These are phyloP conservation scores for Fissipunctia ypsillon DNA, from an alignment of 2,888 invertebrate genomes.

Conservation along the genomic window DNA sequence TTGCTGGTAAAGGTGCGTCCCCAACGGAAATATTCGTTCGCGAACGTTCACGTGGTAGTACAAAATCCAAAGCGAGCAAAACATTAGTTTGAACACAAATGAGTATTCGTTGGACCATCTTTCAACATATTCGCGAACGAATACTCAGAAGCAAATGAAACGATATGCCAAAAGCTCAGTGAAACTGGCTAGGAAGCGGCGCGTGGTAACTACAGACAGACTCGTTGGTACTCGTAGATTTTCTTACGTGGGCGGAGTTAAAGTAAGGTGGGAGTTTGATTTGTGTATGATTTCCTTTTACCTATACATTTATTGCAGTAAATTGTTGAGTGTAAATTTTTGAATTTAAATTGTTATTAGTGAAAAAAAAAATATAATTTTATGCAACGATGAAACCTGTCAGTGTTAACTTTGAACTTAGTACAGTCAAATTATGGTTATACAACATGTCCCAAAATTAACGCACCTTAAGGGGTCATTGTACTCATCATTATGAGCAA, in stretches of 20 bases:
- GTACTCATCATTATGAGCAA: too few relatives aligned
- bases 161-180: neutral
- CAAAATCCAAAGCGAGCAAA: neutral
- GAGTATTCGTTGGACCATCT: neutral
- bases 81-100: neutral
- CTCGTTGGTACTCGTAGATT: constrained; percentile 18
- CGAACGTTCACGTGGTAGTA: neutral
- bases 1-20: neutral
- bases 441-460: too few relatives aligned
- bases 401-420: neutral
- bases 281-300: constrained; percentile 43
- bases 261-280: constrained; percentile 43
- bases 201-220: constrained; percentile 6
- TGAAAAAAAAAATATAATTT: constrained; percentile 11
- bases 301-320: neutral
- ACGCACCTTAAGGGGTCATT: too few relatives aligned
- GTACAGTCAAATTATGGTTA: neutral
- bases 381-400: neutral
- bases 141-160: neutral
- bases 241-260: constrained; percentile 53
- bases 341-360: constrained; percentile 5
- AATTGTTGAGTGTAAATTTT: constrained; percentile 14
- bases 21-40: neutral
- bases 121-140: neutral
- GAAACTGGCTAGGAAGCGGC: constrained; percentile 8